These are phyloP conservation scores for Trachymyrmex cornetzi DNA, from an alignment of 1,140 invertebrate species.

Conservation along the genomic window DNA sequence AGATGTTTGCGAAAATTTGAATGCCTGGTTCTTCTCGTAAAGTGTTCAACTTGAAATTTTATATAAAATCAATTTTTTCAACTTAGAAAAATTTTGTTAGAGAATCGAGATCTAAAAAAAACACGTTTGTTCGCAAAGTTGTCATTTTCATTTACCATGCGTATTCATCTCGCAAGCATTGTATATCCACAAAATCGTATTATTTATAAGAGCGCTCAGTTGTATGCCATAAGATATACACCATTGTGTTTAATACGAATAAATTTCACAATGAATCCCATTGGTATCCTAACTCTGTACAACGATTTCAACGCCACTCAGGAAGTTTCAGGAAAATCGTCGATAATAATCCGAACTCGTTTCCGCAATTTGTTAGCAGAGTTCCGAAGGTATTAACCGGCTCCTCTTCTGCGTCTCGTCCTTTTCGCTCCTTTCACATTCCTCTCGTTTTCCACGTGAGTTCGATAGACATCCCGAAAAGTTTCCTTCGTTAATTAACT, in stretches of 20 bases:
- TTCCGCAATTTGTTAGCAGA: constrained; percentile 75
- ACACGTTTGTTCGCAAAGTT: not conserved
- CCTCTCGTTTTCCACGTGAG: constrained; percentile 43
- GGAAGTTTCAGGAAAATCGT: constrained; percentile 56
- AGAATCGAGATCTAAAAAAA: not conserved
- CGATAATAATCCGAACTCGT: constrained; percentile 70
- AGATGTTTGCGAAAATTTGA: not conserved
- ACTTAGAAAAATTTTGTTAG: not conserved
- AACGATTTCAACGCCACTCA: constrained; percentile 31
- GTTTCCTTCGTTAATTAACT: constrained; percentile 67
- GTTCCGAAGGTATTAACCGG: constrained; percentile 77
- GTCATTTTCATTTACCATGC: not conserved
- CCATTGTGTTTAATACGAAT: constrained; percentile 12
- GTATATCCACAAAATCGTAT: constrained; percentile 18
- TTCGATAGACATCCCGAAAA: constrained; percentile 44
- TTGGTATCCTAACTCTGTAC: constrained; percentile 6
- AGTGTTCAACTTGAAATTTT: not conserved
- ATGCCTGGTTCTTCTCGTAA: not conserved
- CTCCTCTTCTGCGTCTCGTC: constrained; percentile 19
- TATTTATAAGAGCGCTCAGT: not conserved
- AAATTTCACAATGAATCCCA: constrained; percentile 24
- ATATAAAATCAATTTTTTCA: too few species aligned
- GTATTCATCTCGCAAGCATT: not conserved
- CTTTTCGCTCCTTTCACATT: constrained; percentile 18
- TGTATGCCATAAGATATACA: not conserved